phyloP scores from a whole-genome alignment of 2,888 invertebrate species.

The Epirrita christyi region DNA sequence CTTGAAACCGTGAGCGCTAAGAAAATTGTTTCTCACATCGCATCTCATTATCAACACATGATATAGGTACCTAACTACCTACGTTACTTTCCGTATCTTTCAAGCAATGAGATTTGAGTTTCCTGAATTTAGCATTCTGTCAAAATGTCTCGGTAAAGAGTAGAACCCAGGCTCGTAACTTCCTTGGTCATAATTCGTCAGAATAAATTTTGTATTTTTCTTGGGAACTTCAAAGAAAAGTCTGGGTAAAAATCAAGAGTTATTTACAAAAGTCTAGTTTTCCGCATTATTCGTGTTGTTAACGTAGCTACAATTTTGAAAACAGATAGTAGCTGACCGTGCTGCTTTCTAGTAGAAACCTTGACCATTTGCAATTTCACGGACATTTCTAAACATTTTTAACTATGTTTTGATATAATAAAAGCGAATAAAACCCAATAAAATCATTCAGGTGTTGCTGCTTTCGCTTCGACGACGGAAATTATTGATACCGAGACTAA shows the following conservation, averaged over 20 bases:
- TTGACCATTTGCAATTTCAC: slow-evolving; percentile 39
- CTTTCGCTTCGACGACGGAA: slow-evolving; percentile 46
- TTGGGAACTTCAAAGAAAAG: slow-evolving; percentile 8
- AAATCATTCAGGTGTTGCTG: slow-evolving; percentile 43
- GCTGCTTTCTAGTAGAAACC: slow-evolving; percentile 39
- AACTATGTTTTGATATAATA: slow-evolving; percentile 23
- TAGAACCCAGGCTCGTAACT: too few species aligned
- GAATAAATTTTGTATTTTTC: slow-evolving; percentile 2
- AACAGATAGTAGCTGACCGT: slow-evolving; percentile 16
- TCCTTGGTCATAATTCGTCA: not conserved
- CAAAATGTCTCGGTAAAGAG: not conserved
- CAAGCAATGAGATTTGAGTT: slow-evolving; percentile 1
- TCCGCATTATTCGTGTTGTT: slow-evolving; percentile 5
- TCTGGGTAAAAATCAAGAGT: not conserved
- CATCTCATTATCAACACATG: too few species aligned
- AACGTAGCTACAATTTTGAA: slow-evolving; percentile 6
- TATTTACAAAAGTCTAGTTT: not conserved
- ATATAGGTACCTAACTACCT: too few species aligned
- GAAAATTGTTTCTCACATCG: not conserved
- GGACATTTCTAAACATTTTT: slow-evolving; percentile 35
- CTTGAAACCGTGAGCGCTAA: slow-evolving; percentile 11
- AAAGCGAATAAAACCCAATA: slow-evolving; percentile 27
- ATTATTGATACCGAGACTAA: slow-evolving; percentile 47
- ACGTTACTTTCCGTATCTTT: not conserved
- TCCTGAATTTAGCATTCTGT: not conserved